Conservation (phyloP, 2,888 invertebrate species). For the Euzetes globulus region DNA sequence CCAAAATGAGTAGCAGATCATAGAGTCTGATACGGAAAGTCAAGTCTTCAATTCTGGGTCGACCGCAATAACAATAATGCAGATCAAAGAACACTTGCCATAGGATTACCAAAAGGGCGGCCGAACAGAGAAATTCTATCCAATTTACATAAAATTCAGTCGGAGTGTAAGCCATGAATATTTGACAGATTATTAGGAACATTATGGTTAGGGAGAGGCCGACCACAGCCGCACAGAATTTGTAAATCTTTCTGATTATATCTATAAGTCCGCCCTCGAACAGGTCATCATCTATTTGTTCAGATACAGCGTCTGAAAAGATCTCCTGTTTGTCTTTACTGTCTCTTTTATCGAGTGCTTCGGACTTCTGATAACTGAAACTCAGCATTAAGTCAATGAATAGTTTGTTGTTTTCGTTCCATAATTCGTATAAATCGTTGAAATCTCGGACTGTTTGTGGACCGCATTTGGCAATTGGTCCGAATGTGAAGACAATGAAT, state of each 20-base stretch:
- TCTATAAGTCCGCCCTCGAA: too few relatives aligned
- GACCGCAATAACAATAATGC: neutral
- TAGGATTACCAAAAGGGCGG: neutral
- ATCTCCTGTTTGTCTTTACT: too few relatives aligned
- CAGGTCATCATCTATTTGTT: too few relatives aligned
- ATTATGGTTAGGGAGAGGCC: too few relatives aligned
- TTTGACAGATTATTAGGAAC: too few relatives aligned
- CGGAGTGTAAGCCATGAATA: too few relatives aligned
- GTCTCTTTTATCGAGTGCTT: too few relatives aligned
- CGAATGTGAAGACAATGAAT: neutral
- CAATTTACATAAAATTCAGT: neutral
- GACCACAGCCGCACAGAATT: too few relatives aligned
- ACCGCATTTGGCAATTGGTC: neutral
- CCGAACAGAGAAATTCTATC: neutral
- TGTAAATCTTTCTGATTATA: too few relatives aligned
- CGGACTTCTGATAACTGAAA: too few relatives aligned
- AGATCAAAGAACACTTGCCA: neutral
- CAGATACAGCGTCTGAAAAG: too few relatives aligned
- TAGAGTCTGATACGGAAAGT: neutral
- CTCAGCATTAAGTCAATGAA: neutral
- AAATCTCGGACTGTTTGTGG: neutral
- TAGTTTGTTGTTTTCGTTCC: neutral
- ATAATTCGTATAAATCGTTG: neutral
- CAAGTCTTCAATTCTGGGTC: neutral
- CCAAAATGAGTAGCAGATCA: neutral